A percentile compares a stretch with the other conserved stretches of the same genome.
Conservation (phyloP, 2,113 vertebrate genomes). For the Pithys albifrons region DNA sequence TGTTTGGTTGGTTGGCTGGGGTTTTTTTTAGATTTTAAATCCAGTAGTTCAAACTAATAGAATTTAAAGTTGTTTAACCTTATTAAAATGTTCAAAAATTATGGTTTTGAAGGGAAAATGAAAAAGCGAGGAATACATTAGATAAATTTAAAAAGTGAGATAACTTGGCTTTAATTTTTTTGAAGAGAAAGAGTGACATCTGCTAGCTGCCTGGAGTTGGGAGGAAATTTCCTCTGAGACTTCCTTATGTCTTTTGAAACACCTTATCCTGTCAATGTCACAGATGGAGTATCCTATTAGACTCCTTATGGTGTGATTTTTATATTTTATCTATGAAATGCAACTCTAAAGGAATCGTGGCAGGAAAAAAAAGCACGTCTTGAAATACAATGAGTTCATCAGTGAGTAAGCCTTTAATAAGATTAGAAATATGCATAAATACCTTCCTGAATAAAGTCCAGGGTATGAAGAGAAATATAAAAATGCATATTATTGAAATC, state of each 20-base stretch:
- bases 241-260: not conserved
- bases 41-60: not conserved
- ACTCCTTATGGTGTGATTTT: not conserved
- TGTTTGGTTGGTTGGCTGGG: too few relatives aligned
- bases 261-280: not conserved
- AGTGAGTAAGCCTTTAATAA: slow-evolving; percentile 35
- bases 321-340: slow-evolving; percentile 19
- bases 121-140: not conserved
- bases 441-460: not conserved
- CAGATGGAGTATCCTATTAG: slow-evolving; percentile 32
- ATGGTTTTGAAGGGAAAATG: not conserved
- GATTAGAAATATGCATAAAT: slow-evolving; percentile 40
- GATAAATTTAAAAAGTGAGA: not conserved
- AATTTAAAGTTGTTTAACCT: not conserved
- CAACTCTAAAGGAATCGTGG: not conserved
- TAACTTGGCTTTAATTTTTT: slow-evolving; percentile 11
- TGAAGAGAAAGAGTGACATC: not conserved
- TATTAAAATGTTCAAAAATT: not conserved
- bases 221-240: not conserved
- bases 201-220: not conserved
- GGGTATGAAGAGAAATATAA: not conserved
- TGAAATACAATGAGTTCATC: slow-evolving; percentile 34
- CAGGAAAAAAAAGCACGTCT: not conserved
- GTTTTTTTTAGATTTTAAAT: not conserved
- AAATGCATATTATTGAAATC: not conserved